Conservation (phyloP, 2,113 vertebrate species). For the Trichechus manatus region DNA sequence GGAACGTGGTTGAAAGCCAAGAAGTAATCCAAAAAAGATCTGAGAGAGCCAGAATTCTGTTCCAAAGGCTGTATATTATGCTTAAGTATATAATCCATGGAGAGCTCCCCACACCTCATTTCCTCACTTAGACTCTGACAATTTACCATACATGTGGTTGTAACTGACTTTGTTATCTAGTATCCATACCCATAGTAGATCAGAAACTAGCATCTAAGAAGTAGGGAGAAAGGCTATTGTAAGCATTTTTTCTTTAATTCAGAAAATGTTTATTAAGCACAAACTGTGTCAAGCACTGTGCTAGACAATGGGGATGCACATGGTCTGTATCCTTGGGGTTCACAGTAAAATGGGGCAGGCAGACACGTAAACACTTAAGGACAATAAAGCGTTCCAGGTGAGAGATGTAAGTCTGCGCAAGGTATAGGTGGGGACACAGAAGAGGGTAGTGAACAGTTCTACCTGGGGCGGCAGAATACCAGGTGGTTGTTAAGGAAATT, state of each 20-base stretch:
- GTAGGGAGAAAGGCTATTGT: neutral
- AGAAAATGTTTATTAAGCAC: conserved; percentile 16
- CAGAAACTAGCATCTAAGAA: conserved; percentile 37
- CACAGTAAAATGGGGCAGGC: neutral
- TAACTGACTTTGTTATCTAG: conserved; percentile 32
- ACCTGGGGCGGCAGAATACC: neutral
- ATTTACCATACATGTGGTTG: conserved; percentile 5
- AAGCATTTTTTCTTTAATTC: conserved; percentile 30
- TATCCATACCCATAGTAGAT: neutral
- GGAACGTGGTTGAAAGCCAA: conserved; percentile 46
- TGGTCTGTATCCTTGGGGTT: neutral
- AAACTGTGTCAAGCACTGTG: neutral
- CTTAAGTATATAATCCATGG: neutral
- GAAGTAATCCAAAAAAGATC: neutral
- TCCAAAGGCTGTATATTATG: neutral
- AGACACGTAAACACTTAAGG: conserved; percentile 7
- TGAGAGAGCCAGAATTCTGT: conserved; percentile 33
- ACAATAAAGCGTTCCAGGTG: neutral
- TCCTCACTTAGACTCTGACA: neutral
- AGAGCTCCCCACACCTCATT: neutral
- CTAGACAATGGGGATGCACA: neutral
- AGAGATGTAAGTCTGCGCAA: conserved; percentile 12
- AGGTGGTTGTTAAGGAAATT: neutral
- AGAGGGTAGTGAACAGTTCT: neutral
- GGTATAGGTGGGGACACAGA: neutral